Base-by-base conservation (phyloP, 53 echinoderm and acorn worm genomes). In the Hippasteria phrygiana region DNA sequence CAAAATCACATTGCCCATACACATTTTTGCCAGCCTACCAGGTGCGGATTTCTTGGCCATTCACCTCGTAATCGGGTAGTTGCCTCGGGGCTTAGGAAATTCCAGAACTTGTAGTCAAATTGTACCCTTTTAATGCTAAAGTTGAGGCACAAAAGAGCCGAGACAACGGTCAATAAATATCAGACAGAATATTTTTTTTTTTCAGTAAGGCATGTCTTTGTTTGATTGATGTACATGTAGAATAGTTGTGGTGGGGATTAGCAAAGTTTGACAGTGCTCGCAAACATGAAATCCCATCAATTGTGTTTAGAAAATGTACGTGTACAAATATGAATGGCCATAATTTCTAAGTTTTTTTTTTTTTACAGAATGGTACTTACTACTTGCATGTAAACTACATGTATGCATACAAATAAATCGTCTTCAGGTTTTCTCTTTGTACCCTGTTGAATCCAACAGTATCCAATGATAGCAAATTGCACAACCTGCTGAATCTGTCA, bases 21-120 rank as follows among this genome's bases (percentile, higher is more conserved):
- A 85, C 65, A 83, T 36, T 48, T 53, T 32, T n/a, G 45, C 43
- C 83, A 64, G 83, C 43, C 64, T 46, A n/a, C 34, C 4, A 46
- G 67, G 36, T 31, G 63, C 43, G 40, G 2, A 3, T 66, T 65
- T 17, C 20, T 50, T 54, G 85, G 85, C 71, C 85, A 51, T 85
- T 85, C 85, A 85, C 85, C 85, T 71, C 67, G 0, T 20, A 85
- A 51, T 33, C 14, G 16, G 35, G 43, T 32, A 20, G 32, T 47
- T 50, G 6, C 46, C 71, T 51, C 0, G 51, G 46, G 85, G 70
- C 69, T 4, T 37, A 70, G 85, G 85, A 85, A 85, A 85, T 85
- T 70, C 85, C 85, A 71, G 36, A 85, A 67, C 85, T 71, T 54
- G 85, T 71, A 71, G 70, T 85, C 64, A 85, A 71, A 85, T 71